Evolutionary conservation across 2,888 invertebrate species (phyloP).

Genomic region (Papilio elwesi): DNA sequence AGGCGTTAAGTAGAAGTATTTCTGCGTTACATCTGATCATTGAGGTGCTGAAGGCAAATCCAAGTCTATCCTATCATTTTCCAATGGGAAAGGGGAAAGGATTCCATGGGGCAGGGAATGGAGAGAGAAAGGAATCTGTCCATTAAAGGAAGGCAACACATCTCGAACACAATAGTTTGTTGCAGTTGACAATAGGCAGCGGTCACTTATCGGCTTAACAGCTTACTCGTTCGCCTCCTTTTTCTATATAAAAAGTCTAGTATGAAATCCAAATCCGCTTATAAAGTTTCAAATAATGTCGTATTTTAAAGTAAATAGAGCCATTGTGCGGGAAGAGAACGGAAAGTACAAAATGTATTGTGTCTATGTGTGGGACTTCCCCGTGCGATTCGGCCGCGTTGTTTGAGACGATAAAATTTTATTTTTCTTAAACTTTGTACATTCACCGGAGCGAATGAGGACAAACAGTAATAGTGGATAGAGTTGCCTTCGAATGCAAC

Average conservation of each 20-base stretch:
- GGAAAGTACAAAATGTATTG: neutral
- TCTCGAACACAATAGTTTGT: no score
- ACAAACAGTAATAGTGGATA: constrained; percentile 9
- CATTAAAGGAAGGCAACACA: no score
- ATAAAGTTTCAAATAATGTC: neutral
- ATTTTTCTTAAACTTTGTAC: constrained; percentile 24
- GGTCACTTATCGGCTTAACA: no score
- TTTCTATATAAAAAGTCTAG: neutral
- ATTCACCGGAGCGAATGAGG: constrained; percentile 1
- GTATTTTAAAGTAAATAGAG: neutral
- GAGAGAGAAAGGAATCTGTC: no score
- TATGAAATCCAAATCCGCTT: neutral
- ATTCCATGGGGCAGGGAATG: no score
- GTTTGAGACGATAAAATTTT: constrained; percentile 14
- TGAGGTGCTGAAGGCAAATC: no score
- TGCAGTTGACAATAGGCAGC: no score
- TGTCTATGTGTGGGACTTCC: neutral
- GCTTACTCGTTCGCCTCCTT: no score
- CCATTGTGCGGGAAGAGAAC: constrained; percentile 2
- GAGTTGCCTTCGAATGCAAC: neutral
- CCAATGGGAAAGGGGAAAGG: no score
- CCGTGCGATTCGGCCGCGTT: neutral
- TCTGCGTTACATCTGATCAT: no score
- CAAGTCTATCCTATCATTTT: no score
- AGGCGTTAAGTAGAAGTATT: no score